Conservation (phyloP, 2,888 invertebrate genomes). For the Ormia ochracea region DNA sequence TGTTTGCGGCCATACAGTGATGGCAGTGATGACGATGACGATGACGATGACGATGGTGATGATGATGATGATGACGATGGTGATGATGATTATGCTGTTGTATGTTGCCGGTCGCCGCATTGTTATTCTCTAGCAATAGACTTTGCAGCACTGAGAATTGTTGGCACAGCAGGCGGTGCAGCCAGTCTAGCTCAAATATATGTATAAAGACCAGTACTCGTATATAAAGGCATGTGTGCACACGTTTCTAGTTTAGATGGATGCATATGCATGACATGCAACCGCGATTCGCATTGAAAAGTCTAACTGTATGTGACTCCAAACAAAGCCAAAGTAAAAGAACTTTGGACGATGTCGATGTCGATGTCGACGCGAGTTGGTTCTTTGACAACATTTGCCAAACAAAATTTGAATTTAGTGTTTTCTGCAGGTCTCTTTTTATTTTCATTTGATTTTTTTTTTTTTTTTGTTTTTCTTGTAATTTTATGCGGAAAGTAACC, state of each 20-base stretch:
- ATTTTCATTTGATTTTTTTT: too few relatives aligned
- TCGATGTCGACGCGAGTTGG: too few relatives aligned
- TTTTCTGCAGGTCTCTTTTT: too few relatives aligned
- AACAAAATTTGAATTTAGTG: slow-evolving; percentile 41
- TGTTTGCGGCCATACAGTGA: neutral
- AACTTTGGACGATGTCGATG: slow-evolving; percentile 18
- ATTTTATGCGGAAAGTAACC: slow-evolving; percentile 49
- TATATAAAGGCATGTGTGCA: neutral
- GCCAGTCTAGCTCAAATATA: neutral
- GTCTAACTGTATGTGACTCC: slow-evolving; percentile 42
- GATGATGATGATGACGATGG: too few relatives aligned
- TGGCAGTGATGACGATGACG: too few relatives aligned
- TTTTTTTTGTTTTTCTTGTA: too few relatives aligned
- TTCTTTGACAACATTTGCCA: slow-evolving; percentile 54
- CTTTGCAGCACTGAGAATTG: slow-evolving; percentile 41
- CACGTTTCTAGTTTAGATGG: neutral
- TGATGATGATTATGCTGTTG: slow-evolving; percentile 13
- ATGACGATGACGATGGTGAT: too few relatives aligned
- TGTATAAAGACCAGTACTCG: too few relatives aligned
- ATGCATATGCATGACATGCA: slow-evolving; percentile 35
- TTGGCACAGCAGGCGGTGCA: slow-evolving; percentile 46
- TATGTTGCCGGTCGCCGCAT: slow-evolving; percentile 1
- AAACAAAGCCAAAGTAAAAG: neutral
- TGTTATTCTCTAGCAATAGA: slow-evolving; percentile 26
- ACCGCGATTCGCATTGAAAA: slow-evolving; percentile 49